Conservation (phyloP, 2,797 vertebrate genomes). For the Alectoris magna region DNA sequence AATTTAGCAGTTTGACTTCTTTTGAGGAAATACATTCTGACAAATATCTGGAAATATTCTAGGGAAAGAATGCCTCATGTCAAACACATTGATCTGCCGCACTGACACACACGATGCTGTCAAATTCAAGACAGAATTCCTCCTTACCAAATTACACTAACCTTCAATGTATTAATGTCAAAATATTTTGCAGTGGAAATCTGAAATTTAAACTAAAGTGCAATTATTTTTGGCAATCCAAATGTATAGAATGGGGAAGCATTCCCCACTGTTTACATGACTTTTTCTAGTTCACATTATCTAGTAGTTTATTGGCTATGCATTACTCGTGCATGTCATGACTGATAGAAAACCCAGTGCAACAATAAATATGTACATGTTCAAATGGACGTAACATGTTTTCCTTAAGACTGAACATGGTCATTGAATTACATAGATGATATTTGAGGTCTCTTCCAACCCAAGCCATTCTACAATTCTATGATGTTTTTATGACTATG, state of each 20-base stretch:
- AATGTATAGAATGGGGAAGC: background rate
- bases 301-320: background rate
- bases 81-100: slow-evolving; percentile 45
- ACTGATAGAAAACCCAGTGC: background rate
- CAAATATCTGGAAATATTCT: slow-evolving; percentile 48
- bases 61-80: slow-evolving; percentile 43
- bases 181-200: slow-evolving; percentile 3
- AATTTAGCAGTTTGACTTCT: slow-evolving; percentile 62
- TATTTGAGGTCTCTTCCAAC: background rate
- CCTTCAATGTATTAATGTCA: background rate
- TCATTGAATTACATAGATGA: background rate
- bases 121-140: slow-evolving; percentile 28
- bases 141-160: slow-evolving; percentile 5
- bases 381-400: background rate
- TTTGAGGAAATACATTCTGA: slow-evolving; percentile 63
- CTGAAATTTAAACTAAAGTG: background rate
- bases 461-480: background rate
- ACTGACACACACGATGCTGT: slow-evolving; percentile 43
- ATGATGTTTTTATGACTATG: background rate
- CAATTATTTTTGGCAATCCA: background rate
- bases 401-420: background rate
- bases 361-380: background rate
- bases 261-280: background rate
- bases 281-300: background rate
- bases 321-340: accelerated